phyloP scores from a whole-genome alignment of 1,140 invertebrate species.

The Dreissena polymorpha region DNA sequence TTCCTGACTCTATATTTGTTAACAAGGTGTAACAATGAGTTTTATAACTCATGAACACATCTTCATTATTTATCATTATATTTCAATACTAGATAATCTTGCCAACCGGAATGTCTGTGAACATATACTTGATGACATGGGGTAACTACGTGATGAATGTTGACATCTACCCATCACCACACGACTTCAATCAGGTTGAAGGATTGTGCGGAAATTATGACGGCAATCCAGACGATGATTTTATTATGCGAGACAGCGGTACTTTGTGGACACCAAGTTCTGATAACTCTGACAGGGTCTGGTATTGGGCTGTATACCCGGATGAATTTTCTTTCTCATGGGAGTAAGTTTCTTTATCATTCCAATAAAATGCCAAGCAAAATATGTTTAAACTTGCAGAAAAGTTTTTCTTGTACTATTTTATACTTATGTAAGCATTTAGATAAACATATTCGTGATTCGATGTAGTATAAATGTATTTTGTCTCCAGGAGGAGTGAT shows the following conservation, averaged over 20 bases:
- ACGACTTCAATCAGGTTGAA: conserved; percentile 17
- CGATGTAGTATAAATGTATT: not conserved
- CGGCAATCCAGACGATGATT: conserved; percentile 17
- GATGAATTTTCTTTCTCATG: conserved; percentile 32
- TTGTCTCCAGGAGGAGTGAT: too few species aligned
- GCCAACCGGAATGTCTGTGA: conserved; percentile 17
- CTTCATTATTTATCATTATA: too few species aligned
- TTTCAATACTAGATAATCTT: conserved; percentile 21
- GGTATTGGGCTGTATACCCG: conserved; percentile 11
- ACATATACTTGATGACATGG: conserved; percentile 22
- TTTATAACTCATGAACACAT: too few species aligned
- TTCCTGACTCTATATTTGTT: too few species aligned
- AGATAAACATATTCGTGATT: not conserved
- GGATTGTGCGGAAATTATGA: conserved; percentile 44
- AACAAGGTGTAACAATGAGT: too few species aligned
- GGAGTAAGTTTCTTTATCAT: conserved; percentile 12
- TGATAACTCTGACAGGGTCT: not conserved
- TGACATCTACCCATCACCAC: conserved; percentile 1
- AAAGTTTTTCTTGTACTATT: not conserved
- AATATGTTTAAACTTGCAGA: too few species aligned
- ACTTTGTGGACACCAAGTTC: not conserved
- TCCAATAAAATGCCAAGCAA: not conserved
- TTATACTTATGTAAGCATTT: not conserved
- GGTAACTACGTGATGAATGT: conserved; percentile 27
- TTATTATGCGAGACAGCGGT: conserved; percentile 1